Evolutionary conservation across 2,797 vertebrate species (phyloP), one percentile per base, ranked within the genome.

Genomic region (Tapirus indicus): DNA sequence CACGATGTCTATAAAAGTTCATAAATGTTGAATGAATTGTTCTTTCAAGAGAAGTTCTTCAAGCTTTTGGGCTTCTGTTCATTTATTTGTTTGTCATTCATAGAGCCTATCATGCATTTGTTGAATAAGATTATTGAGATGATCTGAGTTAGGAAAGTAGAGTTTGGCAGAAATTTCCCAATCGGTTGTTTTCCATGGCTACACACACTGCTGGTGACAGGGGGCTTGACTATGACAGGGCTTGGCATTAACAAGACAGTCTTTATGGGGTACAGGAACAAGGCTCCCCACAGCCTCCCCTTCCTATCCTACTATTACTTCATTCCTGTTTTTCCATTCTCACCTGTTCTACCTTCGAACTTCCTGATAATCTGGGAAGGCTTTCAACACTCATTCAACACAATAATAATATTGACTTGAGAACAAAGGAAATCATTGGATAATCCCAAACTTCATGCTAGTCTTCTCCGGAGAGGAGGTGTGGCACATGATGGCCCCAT

Each of bases 31-130:
- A 66, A 80, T 32, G 32, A 88, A 38, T 85, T 54, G 14, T 84
- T 91, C 32, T 69, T 96, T 78, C 54, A 77, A 86, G 62, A 95
- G 52, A 85, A 47, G n/a, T 58, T n/a, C 58, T 95, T 74, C 12
- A 29, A 1, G 87, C 35, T 58, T 87, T 49, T 11, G 71, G 82
- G 47, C 16, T 60, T 78, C 64, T 44, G 35, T 72, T 32, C 18
- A 44, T 7, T 41, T 68, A 13, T 79, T 74, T 68, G 21, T 74
- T 74, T 56, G 10, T 52, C 69, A 83, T 58, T 97, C 56, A 68
- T 49, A 66, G 49, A 85, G 27, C 25, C 35, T 64, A 11, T 25
- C 38, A 44, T 47, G 78, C 44, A 66, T 47, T 97, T 91, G n/a
- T 92, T 60, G 38, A 64, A 47, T 77, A 41, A 78, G 35, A 66